Evolutionary conservation across 2,797 vertebrate genomes (phyloP).

Genomic region (Ibycter americanus): DNA sequence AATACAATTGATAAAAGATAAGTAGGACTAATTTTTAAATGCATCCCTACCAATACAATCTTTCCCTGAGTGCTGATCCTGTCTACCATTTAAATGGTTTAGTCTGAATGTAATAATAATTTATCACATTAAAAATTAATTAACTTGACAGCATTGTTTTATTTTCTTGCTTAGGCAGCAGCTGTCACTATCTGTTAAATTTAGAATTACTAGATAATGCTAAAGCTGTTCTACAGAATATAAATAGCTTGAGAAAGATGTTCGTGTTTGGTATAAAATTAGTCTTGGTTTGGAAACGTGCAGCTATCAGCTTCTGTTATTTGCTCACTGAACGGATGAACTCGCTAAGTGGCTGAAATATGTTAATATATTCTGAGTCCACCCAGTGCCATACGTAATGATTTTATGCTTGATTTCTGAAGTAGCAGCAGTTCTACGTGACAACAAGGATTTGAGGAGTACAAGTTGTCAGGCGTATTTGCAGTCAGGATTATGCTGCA

Average conservation of each 20-base stretch:
- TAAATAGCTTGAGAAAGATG: slow-evolving; percentile 38
- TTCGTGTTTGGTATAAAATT: background rate
- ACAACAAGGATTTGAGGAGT: background rate
- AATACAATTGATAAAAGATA: background rate
- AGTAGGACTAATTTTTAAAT: background rate
- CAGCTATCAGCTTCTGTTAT: background rate
- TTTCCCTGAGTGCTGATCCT: background rate
- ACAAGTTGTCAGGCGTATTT: background rate
- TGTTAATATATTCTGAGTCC: background rate
- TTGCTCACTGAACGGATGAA: background rate
- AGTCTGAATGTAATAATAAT: slow-evolving; percentile 12
- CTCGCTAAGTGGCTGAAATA: background rate
- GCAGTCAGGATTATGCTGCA: background rate
- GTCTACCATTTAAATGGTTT: background rate
- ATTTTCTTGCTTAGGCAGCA: slow-evolving; percentile 36
- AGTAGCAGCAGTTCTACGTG: background rate
- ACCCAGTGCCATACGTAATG: background rate
- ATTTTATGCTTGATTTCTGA: background rate
- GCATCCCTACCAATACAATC: background rate
- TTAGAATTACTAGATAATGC: background rate
- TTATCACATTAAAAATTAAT: slow-evolving; percentile 43
- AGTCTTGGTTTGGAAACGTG: background rate
- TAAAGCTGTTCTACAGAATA: background rate
- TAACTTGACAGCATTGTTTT: slow-evolving; percentile 38
- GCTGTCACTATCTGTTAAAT: slow-evolving; percentile 46